Evolutionary conservation across 2,797 vertebrate species (phyloP).

Genomic region (Simalia tracyae): DNA sequence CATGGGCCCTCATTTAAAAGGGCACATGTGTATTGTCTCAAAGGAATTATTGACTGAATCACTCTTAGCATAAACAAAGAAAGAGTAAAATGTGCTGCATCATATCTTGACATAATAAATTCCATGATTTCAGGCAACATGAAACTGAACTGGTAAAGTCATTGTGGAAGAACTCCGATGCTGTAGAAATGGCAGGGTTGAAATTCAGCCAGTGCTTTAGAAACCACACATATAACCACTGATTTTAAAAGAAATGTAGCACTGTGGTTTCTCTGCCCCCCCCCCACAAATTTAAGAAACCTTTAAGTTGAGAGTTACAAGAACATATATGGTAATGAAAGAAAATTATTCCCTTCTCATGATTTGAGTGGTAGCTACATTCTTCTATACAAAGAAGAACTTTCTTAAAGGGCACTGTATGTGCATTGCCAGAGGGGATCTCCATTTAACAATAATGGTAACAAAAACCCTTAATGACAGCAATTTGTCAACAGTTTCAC

Average conservation of each 20-base stretch:
- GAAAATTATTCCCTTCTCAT: slow-evolving; percentile 5
- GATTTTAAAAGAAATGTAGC: background rate
- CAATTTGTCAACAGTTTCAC: slow-evolving; percentile 82
- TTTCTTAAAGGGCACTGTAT: slow-evolving; percentile 49
- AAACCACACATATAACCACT: background rate
- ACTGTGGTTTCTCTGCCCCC: background rate
- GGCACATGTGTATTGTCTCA: background rate
- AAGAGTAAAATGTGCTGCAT: background rate
- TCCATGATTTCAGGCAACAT: background rate
- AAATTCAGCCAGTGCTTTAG: background rate
- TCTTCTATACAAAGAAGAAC: slow-evolving; percentile 39
- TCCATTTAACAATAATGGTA: slow-evolving; percentile 53
- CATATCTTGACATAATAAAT: background rate
- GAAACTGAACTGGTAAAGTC: background rate
- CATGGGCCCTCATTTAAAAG: background rate
- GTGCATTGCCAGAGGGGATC: slow-evolving; percentile 64
- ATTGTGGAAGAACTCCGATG: background rate
- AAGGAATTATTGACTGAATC: background rate
- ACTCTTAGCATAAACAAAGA: background rate
- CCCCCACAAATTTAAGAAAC: background rate
- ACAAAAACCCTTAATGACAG: slow-evolving; percentile 73
- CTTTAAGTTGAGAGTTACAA: background rate
- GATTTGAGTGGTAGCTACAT: slow-evolving; percentile 42
- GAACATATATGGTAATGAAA: background rate
- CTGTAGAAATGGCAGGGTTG: background rate